Conservation (phyloP, 2,888 invertebrate species). For the Lasius platythorax region DNA sequence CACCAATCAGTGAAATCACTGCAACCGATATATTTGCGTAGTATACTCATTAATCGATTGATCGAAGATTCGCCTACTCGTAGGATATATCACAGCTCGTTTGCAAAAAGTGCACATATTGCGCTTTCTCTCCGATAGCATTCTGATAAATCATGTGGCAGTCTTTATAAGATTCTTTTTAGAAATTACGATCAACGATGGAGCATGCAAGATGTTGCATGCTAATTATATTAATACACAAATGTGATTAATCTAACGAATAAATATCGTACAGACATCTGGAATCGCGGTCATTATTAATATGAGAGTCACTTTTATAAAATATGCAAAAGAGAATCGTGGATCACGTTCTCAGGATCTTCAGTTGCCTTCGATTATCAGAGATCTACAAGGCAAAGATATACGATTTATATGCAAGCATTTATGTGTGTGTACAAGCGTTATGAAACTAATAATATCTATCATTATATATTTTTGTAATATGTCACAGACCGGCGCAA, state of each 20-base stretch:
- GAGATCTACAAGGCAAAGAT: constrained; percentile 14
- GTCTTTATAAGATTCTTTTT: neutral
- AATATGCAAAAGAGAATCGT: neutral
- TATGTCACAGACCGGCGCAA: neutral
- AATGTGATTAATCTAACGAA: constrained; percentile 19
- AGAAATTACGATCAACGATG: constrained; percentile 12
- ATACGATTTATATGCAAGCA: neutral
- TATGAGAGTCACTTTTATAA: constrained; percentile 23
- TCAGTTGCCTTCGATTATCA: constrained; percentile 22
- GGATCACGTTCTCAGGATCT: constrained; percentile 9
- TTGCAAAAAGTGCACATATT: neutral
- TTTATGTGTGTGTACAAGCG: neutral
- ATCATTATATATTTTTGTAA: neutral
- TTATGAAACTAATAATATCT: neutral
- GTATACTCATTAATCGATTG: constrained; percentile 35
- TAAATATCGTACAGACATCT: neutral
- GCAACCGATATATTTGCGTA: neutral
- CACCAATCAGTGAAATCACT: constrained; percentile 6
- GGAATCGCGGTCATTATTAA: constrained; percentile 8
- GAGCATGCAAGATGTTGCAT: neutral
- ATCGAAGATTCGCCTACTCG: constrained; percentile 23
- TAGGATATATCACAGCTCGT: neutral
- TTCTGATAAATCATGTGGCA: constrained; percentile 1
- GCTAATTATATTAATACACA: constrained; percentile 23
- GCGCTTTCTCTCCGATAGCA: constrained; percentile 24